Conservation (phyloP, 2,888 invertebrate genomes). For the Lydus trimaculatus region DNA sequence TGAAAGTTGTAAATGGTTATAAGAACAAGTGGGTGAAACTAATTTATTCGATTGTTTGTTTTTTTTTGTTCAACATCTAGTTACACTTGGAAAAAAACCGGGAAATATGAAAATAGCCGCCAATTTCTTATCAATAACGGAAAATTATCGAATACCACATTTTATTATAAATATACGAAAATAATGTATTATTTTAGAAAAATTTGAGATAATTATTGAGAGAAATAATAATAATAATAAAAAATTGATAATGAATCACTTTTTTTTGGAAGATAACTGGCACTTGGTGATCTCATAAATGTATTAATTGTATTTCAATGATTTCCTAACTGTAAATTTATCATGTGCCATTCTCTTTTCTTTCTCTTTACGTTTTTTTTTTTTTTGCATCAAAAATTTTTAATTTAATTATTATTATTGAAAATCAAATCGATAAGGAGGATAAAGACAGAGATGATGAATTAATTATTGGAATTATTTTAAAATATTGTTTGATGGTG, state of each 20-base stretch:
- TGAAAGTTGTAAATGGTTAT: not conserved
- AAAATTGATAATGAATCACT: not conserved
- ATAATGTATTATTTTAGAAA: not conserved
- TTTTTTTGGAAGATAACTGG: not conserved
- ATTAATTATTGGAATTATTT: not conserved
- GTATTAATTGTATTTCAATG: conserved; percentile 5
- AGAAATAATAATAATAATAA: too few species aligned
- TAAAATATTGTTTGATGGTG: not conserved
- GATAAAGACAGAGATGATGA: not conserved
- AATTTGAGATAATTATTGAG: not conserved
- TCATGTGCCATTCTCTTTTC: conserved; percentile 3
- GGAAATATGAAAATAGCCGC: conserved; percentile 3
- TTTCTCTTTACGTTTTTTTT: not conserved
- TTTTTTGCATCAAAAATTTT: not conserved
- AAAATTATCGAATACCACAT: not conserved
- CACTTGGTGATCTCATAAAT: not conserved
- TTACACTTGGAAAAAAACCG: not conserved
- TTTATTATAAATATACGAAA: not conserved
- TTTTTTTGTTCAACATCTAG: not conserved
- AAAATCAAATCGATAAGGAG: not conserved
- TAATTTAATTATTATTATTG: too few species aligned
- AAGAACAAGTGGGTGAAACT: not conserved
- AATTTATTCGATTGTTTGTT: not conserved
- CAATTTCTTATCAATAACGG: conserved; percentile 3
- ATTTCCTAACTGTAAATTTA: conserved; percentile 5